Conservation (phyloP, 1,140 invertebrate species). For the Drepana arcuata region DNA sequence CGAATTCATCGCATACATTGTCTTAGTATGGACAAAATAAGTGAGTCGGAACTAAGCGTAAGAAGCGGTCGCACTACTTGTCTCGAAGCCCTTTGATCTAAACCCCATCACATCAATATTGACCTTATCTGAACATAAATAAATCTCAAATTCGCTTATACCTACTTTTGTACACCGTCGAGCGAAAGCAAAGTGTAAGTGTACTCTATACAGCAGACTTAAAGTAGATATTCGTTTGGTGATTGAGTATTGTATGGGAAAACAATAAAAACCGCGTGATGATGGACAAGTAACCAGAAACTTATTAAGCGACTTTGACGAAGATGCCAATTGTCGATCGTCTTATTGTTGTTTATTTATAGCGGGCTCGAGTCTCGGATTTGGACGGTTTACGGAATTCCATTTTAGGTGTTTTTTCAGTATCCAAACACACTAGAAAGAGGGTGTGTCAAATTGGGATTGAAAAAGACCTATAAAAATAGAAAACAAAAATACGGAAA, state of each 20-base stretch:
- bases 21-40: slow-evolving; percentile 64
- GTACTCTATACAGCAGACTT: background rate
- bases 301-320: slow-evolving; percentile 54
- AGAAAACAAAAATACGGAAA: too few relatives aligned
- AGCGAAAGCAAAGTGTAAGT: slow-evolving; percentile 3
- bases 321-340: slow-evolving; percentile 45
- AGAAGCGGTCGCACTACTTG: slow-evolving; percentile 35
- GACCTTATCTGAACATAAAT: slow-evolving; percentile 4
- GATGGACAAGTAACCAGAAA: slow-evolving; percentile 53
- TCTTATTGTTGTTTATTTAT: slow-evolving; percentile 35
- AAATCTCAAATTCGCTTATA: slow-evolving; percentile 3
- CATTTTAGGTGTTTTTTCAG: too few relatives aligned
- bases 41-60: slow-evolving; percentile 49
- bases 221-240: slow-evolving; percentile 9
- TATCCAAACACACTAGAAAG: too few relatives aligned
- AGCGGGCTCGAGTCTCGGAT: slow-evolving; percentile 16
- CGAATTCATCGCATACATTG: slow-evolving; percentile 56
- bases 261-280: slow-evolving; percentile 35
- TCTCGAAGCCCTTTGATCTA: slow-evolving; percentile 25
- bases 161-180: background rate
- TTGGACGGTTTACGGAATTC: too few relatives aligned
- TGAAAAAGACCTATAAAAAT: too few relatives aligned
- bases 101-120: slow-evolving; percentile 11
- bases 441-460: too few relatives aligned
- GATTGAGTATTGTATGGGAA: slow-evolving; percentile 11